phyloP scores from a whole-genome alignment of 92 coral and sea anemone genomes.

The Phenganax stokvisi region DNA sequence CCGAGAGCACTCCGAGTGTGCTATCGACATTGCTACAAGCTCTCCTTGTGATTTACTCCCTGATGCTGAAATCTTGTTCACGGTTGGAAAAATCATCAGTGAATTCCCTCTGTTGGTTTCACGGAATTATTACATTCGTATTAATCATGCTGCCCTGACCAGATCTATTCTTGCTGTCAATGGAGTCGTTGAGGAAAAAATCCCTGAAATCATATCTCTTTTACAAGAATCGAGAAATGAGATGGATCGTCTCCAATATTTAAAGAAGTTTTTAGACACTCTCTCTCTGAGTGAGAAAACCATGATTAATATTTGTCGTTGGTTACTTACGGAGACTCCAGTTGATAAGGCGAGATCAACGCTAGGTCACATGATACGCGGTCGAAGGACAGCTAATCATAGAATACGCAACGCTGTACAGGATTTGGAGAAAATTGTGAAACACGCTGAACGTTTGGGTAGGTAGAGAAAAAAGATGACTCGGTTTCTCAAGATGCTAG shows the following conservation, averaged over 20 bases:
- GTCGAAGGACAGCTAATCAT: constrained; percentile 51
- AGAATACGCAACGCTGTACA: constrained; percentile 66
- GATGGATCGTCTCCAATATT: constrained; percentile 57
- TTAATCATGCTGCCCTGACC: constrained; percentile 71
- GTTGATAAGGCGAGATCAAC: constrained; percentile 65
- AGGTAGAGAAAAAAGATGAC: not conserved
- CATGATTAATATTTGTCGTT: constrained; percentile 56
- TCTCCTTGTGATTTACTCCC: constrained; percentile 73
- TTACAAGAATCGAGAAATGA: constrained; percentile 71
- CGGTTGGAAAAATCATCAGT: constrained; percentile 72
- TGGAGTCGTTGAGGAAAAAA: constrained; percentile 76
- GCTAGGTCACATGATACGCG: constrained; percentile 62
- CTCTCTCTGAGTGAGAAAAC: constrained; percentile 60
- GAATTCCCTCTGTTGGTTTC: constrained; percentile 70
- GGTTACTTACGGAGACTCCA: constrained; percentile 72
- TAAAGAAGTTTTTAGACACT: constrained; percentile 61
- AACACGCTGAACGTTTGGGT: constrained; percentile 49
- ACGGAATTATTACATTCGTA: constrained; percentile 76
- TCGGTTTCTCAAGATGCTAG: not conserved
- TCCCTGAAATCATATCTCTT: constrained; percentile 58
- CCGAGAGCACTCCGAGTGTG: constrained; percentile 80
- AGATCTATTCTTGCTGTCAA: constrained; percentile 59
- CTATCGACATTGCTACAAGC: constrained; percentile 78
- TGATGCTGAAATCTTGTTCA: constrained; percentile 78
- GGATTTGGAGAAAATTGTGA: constrained; percentile 63